Evolutionary conservation across 2,888 invertebrate species (phyloP).

Genomic region (Diarsia dahlii): DNA sequence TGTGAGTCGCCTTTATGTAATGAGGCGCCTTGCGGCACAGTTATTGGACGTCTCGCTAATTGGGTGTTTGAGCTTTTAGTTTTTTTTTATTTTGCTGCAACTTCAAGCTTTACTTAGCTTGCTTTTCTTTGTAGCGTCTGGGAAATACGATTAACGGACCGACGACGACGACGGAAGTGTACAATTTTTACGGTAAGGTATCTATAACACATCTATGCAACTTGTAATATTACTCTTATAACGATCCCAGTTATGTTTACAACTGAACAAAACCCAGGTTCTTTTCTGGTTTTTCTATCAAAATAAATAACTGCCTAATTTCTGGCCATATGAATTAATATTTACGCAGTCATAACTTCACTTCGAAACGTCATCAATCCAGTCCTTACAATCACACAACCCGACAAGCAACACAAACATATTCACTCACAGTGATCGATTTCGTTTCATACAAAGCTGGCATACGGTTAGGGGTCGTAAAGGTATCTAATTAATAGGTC

Average conservation of each 20-base stretch:
- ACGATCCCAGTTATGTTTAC: neutral
- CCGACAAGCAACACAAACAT: neutral
- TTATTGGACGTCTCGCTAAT: neutral
- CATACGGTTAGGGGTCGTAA: conserved; percentile 36
- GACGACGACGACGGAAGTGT: neutral
- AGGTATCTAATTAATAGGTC: conserved; percentile 65
- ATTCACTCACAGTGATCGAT: conserved; percentile 38
- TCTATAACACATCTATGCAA: neutral
- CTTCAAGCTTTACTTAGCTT: neutral
- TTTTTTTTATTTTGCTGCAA: neutral
- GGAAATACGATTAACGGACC: neutral
- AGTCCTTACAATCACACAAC: neutral
- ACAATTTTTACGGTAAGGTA: neutral
- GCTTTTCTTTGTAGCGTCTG: neutral
- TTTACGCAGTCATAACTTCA: neutral
- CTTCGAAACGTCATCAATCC: conserved; percentile 9
- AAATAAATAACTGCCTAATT: neutral
- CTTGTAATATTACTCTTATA: neutral
- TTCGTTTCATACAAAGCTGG: conserved; percentile 37
- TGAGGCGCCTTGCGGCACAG: neutral
- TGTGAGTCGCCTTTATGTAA: neutral
- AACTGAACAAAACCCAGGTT: neutral
- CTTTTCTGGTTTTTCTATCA: neutral
- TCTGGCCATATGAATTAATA: neutral
- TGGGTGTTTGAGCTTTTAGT: neutral